Evolutionary conservation across 2,797 vertebrate genomes (phyloP), one percentile per base, ranked within the genome.

Genomic region (Sandelia bainsii): DNA sequence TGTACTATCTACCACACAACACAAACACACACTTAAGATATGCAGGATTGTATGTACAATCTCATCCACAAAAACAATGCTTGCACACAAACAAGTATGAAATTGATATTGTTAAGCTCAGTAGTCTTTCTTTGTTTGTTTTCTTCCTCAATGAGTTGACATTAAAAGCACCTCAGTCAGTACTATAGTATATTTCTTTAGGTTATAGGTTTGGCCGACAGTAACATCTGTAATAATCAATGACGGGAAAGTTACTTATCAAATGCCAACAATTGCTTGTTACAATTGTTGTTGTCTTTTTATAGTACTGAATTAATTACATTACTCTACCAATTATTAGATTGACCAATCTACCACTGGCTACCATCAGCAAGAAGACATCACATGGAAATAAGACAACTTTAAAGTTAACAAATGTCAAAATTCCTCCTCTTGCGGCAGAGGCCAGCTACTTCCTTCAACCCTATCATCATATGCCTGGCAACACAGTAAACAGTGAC

Each of bases 1-100:
- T 87, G 65, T 27, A 45, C 66, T 50, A 16, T 62, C 61, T 40
- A 40, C 58, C 60, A 67, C 71, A 69, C 54, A 69, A 68, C 48
- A 67, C 59, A 79, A 60, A 75, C 45, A 72, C 66, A 67, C 60
- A 59, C 3, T 8, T 10, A 46, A 50, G 53, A 61, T 29, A 63
- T 10, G 75, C 32, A 70, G 32, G 10, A 57, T 32, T 2, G 1
- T 12, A 27, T 22, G 1, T 14, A 60, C 50, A 72, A 45, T 11
- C 52, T 69, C 46, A 53, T 44, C 56, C 20, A 69, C 40, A 17
- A 69, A 56, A 70, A 37, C 48, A 52, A 14, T 19, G 57, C 29
- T 50, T 76, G 62, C 48, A 62, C 49, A 82, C 2, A 49, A 62
- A 61, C 44, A 75, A 66, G 59, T 51, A 44, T 48, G 16, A 64